These are phyloP conservation scores for Pachliopta kotzebuea DNA, from an alignment of 2,888 invertebrate genomes.

Conservation along the genomic window DNA sequence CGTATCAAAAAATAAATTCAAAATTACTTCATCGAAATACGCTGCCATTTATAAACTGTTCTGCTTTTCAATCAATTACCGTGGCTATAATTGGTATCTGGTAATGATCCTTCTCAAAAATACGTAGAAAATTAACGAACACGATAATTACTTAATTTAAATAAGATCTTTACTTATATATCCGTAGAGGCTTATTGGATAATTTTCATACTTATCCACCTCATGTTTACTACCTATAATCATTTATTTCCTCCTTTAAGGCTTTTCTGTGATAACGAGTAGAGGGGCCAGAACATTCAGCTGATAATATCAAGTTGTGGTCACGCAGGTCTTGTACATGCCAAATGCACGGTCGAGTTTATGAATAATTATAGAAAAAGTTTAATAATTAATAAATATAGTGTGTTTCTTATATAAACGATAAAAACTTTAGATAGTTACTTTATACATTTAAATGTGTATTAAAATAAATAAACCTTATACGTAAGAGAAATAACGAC, in stretches of 20 bases:
- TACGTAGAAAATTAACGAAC: no score
- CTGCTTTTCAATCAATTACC: no score
- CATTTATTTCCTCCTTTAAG: constrained; percentile 16
- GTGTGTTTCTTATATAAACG: no score
- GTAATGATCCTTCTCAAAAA: no score
- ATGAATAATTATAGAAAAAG: not conserved
- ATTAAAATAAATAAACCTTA: no score
- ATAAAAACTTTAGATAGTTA: no score
- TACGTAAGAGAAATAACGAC: no score
- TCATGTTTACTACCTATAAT: constrained; percentile 15
- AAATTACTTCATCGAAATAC: no score
- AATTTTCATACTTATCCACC: not conserved
- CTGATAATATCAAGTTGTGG: constrained; percentile 17
- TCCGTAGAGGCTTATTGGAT: not conserved
- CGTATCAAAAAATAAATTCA: no score
- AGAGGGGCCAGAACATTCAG: constrained; percentile 2
- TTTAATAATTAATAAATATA: not conserved
- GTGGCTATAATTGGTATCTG: no score
- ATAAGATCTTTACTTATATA: not conserved
- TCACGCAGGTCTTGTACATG: constrained; percentile 19
- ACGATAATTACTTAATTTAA: not conserved
- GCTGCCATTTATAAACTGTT: no score
- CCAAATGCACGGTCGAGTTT: constrained; percentile 11
- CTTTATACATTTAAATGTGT: no score
- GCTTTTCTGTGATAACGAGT: constrained; percentile 20